Percentiles rank a stretch among this genome's conserved stretches.
These are phyloP conservation scores for Staurois parvus DNA, from an alignment of 2,797 vertebrate genomes.

Conservation along the genomic window DNA sequence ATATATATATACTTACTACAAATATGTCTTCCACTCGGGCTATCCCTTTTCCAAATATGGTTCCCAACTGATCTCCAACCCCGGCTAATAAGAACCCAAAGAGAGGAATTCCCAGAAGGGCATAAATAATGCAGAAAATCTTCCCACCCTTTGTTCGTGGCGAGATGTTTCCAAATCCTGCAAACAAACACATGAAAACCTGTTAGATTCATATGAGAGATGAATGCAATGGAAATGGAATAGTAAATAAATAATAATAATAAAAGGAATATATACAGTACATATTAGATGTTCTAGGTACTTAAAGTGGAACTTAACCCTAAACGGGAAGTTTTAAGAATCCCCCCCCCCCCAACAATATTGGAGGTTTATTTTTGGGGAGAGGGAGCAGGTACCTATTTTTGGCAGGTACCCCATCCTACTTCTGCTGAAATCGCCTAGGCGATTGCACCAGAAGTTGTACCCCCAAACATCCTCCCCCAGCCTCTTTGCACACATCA, in stretches of 20 bases:
- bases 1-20: constrained; percentile 83
- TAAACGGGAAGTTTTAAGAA: too few species aligned
- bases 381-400: too few species aligned
- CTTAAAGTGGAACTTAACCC: too few species aligned
- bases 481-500: too few species aligned
- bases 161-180: constrained; percentile 97
- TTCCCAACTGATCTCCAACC: constrained; percentile 96
- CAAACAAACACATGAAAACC: constrained; percentile 46
- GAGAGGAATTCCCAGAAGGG: constrained; percentile 94
- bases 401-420: too few species aligned
- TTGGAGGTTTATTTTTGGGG: too few species aligned
- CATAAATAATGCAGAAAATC: constrained; percentile 98
- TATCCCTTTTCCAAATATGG: constrained; percentile 97
- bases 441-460: too few species aligned
- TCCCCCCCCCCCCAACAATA: too few species aligned
- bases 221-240: neutral
- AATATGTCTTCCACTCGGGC: constrained; percentile 96
- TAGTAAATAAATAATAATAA: neutral
- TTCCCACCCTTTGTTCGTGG: constrained; percentile 95
- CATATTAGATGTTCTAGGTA: neutral
- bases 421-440: too few species aligned
- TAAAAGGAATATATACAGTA: neutral
- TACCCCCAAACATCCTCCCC: too few species aligned
- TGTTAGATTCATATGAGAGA: neutral
- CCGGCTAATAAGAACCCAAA: constrained; percentile 97